Conservation (phyloP, 2,113 vertebrate species). For the Cyphomyrus plagiostoma region DNA sequence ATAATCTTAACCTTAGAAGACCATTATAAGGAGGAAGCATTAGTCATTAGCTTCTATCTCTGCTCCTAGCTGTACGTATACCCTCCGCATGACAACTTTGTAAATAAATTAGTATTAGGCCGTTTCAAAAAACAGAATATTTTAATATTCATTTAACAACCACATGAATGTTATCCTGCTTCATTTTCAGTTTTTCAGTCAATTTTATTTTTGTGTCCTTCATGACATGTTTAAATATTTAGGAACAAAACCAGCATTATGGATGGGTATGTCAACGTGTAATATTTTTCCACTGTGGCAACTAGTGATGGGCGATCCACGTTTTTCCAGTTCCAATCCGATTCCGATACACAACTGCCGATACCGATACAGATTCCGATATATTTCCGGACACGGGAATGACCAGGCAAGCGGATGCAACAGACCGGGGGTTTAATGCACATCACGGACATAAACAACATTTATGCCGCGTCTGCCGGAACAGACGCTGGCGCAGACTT, state of each 20-base stretch:
- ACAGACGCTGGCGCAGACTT: too few relatives aligned
- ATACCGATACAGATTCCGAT: too few relatives aligned
- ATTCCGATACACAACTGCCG: too few relatives aligned
- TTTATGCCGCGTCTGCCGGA: too few relatives aligned
- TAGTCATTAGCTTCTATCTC: background rate
- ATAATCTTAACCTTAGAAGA: background rate
- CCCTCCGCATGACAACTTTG: background rate
- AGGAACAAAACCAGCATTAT: background rate
- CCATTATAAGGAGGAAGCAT: background rate
- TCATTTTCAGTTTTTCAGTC: background rate
- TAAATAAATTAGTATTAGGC: background rate
- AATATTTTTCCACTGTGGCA: background rate
- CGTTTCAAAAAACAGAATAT: background rate
- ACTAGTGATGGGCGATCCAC: too few relatives aligned
- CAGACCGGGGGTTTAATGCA: too few relatives aligned
- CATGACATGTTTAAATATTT: background rate
- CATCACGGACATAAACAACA: too few relatives aligned
- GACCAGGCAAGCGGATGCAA: too few relatives aligned
- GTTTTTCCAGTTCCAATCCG: too few relatives aligned
- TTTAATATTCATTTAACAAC: background rate
- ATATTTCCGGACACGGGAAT: too few relatives aligned
- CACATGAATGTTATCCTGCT: background rate
- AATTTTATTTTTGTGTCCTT: background rate
- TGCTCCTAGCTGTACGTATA: background rate
- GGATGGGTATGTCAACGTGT: background rate